Conservation (phyloP, 2,113 vertebrate species). For the Rhynchomys soricoides region DNA sequence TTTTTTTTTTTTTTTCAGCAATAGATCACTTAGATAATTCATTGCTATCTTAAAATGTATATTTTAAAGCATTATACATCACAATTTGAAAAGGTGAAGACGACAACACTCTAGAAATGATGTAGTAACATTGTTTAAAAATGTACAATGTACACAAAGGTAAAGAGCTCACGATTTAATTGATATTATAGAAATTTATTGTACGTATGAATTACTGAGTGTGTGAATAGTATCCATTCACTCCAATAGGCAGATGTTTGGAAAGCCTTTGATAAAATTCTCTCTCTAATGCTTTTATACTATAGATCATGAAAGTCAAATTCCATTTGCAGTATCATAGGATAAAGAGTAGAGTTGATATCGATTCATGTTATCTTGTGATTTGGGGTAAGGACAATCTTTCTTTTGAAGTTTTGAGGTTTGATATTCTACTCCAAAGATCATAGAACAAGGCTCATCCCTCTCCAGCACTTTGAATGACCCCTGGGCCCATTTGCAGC, state of each 20-base stretch:
- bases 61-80: background rate
- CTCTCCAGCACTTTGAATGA: background rate
- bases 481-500: background rate
- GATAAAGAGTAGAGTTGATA: background rate
- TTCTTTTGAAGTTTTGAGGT: conserved; percentile 36
- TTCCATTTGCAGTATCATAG: background rate
- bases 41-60: background rate
- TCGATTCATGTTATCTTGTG: background rate
- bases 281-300: background rate
- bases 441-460: background rate
- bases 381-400: background rate
- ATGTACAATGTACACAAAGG: background rate
- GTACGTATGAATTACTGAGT: background rate
- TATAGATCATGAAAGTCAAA: background rate
- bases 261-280: conserved; percentile 21
- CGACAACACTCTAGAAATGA: background rate
- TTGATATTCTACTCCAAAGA: background rate
- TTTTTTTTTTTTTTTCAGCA: background rate
- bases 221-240: background rate
- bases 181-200: background rate
- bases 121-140: conserved; percentile 14
- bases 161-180: background rate
- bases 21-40: background rate
- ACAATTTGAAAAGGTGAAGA: conserved; percentile 35
- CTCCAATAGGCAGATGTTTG: background rate